phyloP scores from a whole-genome alignment of 2,888 invertebrate species.

The Aromia moschata region DNA sequence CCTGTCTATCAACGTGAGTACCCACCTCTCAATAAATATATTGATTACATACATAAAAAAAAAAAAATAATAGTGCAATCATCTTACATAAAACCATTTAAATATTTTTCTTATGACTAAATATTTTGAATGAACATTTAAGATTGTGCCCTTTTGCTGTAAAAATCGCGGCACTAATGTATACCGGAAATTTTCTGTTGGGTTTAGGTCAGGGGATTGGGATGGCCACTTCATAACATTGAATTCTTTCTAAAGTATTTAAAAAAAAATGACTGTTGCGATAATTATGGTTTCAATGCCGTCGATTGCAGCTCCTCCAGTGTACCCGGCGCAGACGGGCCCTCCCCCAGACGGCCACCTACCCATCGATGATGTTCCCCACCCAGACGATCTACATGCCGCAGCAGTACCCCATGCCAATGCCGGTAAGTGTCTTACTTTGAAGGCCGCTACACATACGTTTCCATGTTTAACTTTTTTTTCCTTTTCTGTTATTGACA shows the following conservation, averaged over 20 bases:
- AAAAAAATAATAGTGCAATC: too few relatives aligned
- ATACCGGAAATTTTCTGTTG: too few relatives aligned
- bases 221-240: too few relatives aligned
- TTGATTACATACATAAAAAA: too few relatives aligned
- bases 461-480: not conserved
- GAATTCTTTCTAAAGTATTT: not conserved
- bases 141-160: too few relatives aligned
- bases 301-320: slow-evolving; percentile 52
- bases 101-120: too few relatives aligned
- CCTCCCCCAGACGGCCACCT: slow-evolving; percentile 59
- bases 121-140: too few relatives aligned
- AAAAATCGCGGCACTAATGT: too few relatives aligned
- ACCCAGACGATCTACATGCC: slow-evolving; percentile 63
- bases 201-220: too few relatives aligned
- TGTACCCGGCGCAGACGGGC: slow-evolving; percentile 59
- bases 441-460: too few relatives aligned
- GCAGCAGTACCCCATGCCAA: slow-evolving; percentile 64
- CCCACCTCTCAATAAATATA: too few relatives aligned
- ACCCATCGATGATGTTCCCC: slow-evolving; percentile 61
- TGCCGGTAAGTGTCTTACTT: slow-evolving; percentile 58
- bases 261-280: not conserved
- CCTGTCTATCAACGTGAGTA: slow-evolving; percentile 59
- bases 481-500: not conserved
- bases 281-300: slow-evolving; percentile 19
- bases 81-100: too few relatives aligned